These are phyloP conservation scores for Phortica okadai DNA, from an alignment of 2,888 invertebrate species.

Conservation along the genomic window DNA sequence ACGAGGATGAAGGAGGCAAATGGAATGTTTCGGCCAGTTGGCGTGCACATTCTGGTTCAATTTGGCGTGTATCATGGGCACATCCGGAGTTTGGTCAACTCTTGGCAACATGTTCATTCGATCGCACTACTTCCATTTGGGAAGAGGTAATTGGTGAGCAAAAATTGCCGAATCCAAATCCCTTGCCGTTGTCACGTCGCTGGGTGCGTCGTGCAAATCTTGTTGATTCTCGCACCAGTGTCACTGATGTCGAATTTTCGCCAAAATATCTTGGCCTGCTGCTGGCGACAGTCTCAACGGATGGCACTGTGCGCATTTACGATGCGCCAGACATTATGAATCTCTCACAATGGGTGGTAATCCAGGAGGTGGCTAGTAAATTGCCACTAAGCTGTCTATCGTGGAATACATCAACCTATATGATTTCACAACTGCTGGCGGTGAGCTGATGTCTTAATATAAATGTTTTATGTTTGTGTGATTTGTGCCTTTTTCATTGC, in stretches of 20 bases:
- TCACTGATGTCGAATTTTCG: conserved; percentile 98
- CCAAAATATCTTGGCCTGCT: conserved; percentile 95
- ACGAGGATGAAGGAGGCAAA: conserved; percentile 89
- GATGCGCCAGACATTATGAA: conserved; percentile 99
- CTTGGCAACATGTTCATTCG: conserved; percentile 98
- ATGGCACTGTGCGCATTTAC: conserved; percentile 93
- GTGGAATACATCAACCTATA: conserved; percentile 94
- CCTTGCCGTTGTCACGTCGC: conserved; percentile 84
- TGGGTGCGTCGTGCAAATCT: conserved; percentile 96
- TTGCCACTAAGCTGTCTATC: conserved; percentile 94
- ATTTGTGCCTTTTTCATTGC: conserved; percentile 33
- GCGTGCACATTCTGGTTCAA: conserved; percentile 98
- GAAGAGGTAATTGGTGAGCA: conserved; percentile 94
- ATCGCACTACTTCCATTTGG: conserved; percentile 97
- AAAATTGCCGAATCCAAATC: conserved; percentile 38
- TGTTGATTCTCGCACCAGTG: conserved; percentile 97
- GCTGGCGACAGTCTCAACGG: conserved; percentile 95
- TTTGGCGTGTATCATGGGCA: conserved; percentile 99
- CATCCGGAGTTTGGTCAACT: conserved; percentile 99
- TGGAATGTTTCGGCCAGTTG: conserved; percentile 95
- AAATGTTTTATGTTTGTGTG: not conserved
- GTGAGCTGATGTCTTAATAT: conserved; percentile 57
- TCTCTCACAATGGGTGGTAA: conserved; percentile 96
- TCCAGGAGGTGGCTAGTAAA: conserved; percentile 95
- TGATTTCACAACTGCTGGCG: conserved; percentile 78